Evolutionary conservation across 2,113 vertebrate species (phyloP).

Genomic region (Pyxicephalus adspersus): DNA sequence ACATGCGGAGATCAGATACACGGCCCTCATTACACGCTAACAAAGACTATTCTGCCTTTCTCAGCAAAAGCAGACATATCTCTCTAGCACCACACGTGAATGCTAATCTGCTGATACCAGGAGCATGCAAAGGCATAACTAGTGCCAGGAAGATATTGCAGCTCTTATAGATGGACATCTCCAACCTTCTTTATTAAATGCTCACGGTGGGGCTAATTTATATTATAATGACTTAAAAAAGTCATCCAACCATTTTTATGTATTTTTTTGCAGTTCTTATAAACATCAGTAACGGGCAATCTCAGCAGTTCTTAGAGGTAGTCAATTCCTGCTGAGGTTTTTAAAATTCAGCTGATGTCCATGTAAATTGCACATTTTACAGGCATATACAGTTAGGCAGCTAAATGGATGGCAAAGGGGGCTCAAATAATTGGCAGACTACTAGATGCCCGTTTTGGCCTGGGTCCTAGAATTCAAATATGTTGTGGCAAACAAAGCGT

Average conservation of each 20-base stretch:
- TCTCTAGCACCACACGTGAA: conserved; percentile 41
- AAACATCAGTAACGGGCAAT: neutral
- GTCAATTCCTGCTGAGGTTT: neutral
- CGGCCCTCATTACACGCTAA: conserved; percentile 42
- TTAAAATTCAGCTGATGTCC: conserved; percentile 2
- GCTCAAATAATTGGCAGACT: too few species aligned
- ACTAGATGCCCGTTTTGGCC: too few species aligned
- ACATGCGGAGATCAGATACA: conserved; percentile 40
- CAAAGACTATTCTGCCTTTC: conserved; percentile 47
- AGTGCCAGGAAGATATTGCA: conserved; percentile 20
- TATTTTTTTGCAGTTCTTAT: conserved; percentile 9
- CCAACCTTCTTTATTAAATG: conserved; percentile 39
- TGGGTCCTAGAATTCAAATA: too few species aligned
- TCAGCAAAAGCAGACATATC: conserved; percentile 49
- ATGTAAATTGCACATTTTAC: neutral
- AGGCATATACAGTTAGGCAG: too few species aligned
- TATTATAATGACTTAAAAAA: neutral
- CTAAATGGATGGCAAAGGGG: too few species aligned
- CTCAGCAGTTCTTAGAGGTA: neutral
- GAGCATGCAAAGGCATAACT: conserved; percentile 35
- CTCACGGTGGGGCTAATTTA: conserved; percentile 18
- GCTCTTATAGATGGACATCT: conserved; percentile 15
- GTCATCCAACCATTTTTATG: neutral
- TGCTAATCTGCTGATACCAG: conserved; percentile 34
- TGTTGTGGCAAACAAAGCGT: too few species aligned